phyloP scores from a whole-genome alignment of 2,113 vertebrate genomes.

The Falcunculus frontatus region DNA sequence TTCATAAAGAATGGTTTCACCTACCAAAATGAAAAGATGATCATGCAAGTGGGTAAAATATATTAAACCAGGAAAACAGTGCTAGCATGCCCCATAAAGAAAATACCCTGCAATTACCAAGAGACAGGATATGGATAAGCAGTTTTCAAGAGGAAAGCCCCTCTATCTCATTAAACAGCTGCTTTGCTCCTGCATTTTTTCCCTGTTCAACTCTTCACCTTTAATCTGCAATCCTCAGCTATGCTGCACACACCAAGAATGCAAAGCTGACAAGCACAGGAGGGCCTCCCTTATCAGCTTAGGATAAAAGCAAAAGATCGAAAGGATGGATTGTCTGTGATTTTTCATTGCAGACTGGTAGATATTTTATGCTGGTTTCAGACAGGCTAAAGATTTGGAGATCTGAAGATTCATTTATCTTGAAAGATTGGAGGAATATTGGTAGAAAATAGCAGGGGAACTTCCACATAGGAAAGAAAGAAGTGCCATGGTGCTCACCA shows the following conservation, averaged over 20 bases:
- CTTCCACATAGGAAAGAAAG: neutral
- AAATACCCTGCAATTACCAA: neutral
- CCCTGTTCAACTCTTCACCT: conserved; percentile 59
- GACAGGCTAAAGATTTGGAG: conserved; percentile 9
- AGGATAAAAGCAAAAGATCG: conserved; percentile 37
- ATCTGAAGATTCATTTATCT: neutral
- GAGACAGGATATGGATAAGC: conserved; percentile 29
- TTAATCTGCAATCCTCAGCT: conserved; percentile 42
- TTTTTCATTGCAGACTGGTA: conserved; percentile 17
- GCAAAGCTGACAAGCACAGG: conserved; percentile 34
- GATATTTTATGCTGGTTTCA: neutral
- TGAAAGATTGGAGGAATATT: neutral
- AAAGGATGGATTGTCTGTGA: conserved; percentile 39
- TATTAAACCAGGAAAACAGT: neutral
- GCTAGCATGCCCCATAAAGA: neutral
- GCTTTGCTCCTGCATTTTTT: conserved; percentile 16
- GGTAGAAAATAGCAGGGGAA: neutral
- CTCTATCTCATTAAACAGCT: conserved; percentile 46
- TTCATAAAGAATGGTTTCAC: neutral
- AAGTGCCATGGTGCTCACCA: neutral
- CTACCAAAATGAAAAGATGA: neutral
- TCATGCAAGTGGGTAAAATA: neutral
- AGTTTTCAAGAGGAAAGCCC: conserved; percentile 41
- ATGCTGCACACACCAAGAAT: conserved; percentile 38
- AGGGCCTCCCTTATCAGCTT: conserved; percentile 50